Base-by-base conservation (phyloP, 1,140 invertebrate genomes). In the Capitella teleta region DNA sequence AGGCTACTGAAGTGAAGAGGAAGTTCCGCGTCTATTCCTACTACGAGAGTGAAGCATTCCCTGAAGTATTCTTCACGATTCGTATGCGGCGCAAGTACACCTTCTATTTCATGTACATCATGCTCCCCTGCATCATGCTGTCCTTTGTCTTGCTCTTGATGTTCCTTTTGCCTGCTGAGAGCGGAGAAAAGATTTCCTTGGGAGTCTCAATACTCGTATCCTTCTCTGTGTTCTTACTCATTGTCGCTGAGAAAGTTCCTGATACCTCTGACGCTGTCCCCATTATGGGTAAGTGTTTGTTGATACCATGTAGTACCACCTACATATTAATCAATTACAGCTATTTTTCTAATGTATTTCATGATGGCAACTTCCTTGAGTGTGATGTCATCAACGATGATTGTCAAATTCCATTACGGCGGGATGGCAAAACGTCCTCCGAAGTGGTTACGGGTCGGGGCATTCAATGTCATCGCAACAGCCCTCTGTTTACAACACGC, bases 171-270 rank as follows among this genome's bases (percentile, higher is more conserved):
- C 95, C 95, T 61, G 93, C 94, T 51, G 95, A 98, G 75, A 96
- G 93, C 49, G 95, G 95, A 68, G 95, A 99, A 79, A 98, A 98
- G 76, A 82, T 98, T 57, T 96, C 94, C 61, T 79, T 98, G 76
- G 91, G 89, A 84, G 87, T 96, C 73, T 96, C 74, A 8, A 76
- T 68, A 18, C 49, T 70, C 6, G 54, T 70, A 18, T 68, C 67
- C 2, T 55, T 70, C 49, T 67, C 65, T 53, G 63, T 70, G 32
- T 70, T 70, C 48, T 52, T 65, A 38, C 55, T 67, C 44, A 58
- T 70, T 47, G 67, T 70, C 25, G 65, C 67, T 1, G 85, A 93
- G 79, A 86, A 90, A 70, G 89, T 95, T 80, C 94, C 92, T 73
- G 87, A 90, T 78, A 94, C 90, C 69, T 93, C 89, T 71, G 91